A percentile compares a stretch with the other conserved stretches of the same genome.
Conservation (phyloP, 2,888 invertebrate species). For the Nesidiocoris tenuis region DNA sequence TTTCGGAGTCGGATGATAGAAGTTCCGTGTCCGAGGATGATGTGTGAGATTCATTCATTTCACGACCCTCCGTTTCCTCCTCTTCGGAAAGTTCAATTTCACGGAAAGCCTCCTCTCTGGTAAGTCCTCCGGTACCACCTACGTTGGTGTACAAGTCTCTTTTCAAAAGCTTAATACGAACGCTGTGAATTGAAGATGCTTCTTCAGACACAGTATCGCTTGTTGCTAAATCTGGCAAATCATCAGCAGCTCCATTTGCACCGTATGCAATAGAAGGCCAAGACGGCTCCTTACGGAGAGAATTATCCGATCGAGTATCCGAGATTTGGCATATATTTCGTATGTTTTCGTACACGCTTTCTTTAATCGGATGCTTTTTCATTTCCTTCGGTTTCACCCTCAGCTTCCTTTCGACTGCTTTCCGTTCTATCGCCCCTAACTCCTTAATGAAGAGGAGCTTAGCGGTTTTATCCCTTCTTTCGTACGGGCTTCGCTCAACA, state of each 20-base stretch:
- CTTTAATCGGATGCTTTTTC: constrained; percentile 10
- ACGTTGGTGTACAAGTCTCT: background rate
- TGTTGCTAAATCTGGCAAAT: background rate
- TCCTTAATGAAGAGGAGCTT: constrained; percentile 8
- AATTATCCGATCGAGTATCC: background rate
- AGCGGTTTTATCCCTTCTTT: constrained; percentile 26
- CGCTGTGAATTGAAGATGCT: background rate
- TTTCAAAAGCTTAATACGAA: constrained; percentile 3
- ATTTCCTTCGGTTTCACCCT: constrained; percentile 12
- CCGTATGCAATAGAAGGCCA: background rate
- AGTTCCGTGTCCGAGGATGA: constrained; percentile 7
- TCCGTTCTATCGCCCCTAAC: constrained; percentile 3
- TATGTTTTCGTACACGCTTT: constrained; percentile 7
- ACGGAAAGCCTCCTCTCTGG: constrained; percentile 10
- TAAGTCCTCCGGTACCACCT: background rate
- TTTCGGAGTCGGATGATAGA: constrained; percentile 15
- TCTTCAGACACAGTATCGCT: background rate
- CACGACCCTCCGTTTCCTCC: background rate
- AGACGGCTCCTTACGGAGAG: background rate
- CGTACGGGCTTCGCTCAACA: constrained; percentile 6
- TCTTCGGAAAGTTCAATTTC: constrained; percentile 21
- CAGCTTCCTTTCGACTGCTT: constrained; percentile 10
- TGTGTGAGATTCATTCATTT: background rate
- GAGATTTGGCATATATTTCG: background rate
- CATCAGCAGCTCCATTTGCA: background rate